Evolutionary conservation across 2,888 invertebrate species (phyloP), one percentile per base, ranked within the genome.

Genomic region (Cepaea hortensis): DNA sequence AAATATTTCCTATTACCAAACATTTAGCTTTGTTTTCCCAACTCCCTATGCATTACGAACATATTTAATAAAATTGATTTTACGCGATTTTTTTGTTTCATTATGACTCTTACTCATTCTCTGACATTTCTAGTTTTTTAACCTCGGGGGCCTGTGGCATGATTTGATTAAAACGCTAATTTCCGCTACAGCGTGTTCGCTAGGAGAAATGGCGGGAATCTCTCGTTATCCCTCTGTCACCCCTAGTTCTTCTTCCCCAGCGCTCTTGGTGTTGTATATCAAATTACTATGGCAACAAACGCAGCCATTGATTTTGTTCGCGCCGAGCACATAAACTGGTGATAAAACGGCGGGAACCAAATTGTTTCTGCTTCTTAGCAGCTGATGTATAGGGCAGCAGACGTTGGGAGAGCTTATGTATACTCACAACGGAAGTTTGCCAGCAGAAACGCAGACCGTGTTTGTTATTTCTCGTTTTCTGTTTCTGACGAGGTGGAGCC

Each of bases 251-350:
- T 23, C 46, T 82, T 23, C 65, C 46, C 3, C 15, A 35, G 35
- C n/a, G 62, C 77, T 50, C 70, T 65, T 75, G 81, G 65, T 81
- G 81, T 23, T 48, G 75, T 50, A 79, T 85, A 85, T 81, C 81
- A 81, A 81, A 85, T 81, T 81, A 72, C 85, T 81, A 85, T 85
- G 85, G 85, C 81, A 81, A 81, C 85, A 79, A 85, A 80, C 85
- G 73, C 80, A 77, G 72, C 35, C 85, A 85, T 85, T 85, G 85
- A 85, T 85, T 84, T 80, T 72, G 79, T 80, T 61, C 80, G 46
- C 73, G 61, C 79, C 20, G 46, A 79, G 70, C 79, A 65, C 76
- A 84, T 84, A 84, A 84, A 84, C 84, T 62, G 20, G 65, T 72
- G 75, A 75, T 84, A 84, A 84, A 84, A 76, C 82, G 13, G 61